Base-by-base conservation (phyloP, 2,113 vertebrate genomes). In the Sander lucioperca region DNA sequence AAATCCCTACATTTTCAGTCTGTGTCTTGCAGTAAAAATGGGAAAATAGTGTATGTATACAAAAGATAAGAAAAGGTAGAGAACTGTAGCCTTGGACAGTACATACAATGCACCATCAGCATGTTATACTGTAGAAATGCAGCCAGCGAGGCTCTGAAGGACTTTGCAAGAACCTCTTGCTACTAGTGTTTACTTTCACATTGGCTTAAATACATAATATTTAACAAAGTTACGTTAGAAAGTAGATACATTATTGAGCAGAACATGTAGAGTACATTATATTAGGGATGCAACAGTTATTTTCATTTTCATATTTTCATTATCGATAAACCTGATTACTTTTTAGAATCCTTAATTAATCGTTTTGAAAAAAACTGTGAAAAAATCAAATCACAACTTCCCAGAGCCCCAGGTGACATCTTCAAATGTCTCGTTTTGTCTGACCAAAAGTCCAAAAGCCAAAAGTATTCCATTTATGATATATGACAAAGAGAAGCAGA, bases 51-150 rank as follows among this genome's bases (percentile, higher is more conserved):
- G 16, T 18, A 47, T 21, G 16, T 23, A 18, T 21, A 77, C n/a
- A 43, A 39, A 67, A 43, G 53, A 51, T 27, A n/a, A n/a, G n/a
- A n/a, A n/a, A n/a, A 62, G 47, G 66, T 74, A 10, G 12, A 74
- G 4, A 25, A 70, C 16, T 57, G 45, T 25, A 54, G 30, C 36
- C n/a, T 30, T 48, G 1, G 48, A 51, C 21, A 63, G 19, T 25
- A 25, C 1, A 9, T n/a, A 81, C 64, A 33, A 30, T 50, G 48
- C 58, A 56, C 39, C 45, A 58, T 69, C 56, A 54, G 25, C 77
- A 77, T 43, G 61, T 73, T 33, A 23, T 36, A 21, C 30, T 74
- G 12, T 25, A 70, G 6, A 68, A 74, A 27, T 59, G 45, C 50
- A 74, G 64, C 56, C 27, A 54, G 25, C 14, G 1, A 82, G 25